Conservation (phyloP, 35 echinoderm and acorn worm genomes). For the Stichopus chloronotus region DNA sequence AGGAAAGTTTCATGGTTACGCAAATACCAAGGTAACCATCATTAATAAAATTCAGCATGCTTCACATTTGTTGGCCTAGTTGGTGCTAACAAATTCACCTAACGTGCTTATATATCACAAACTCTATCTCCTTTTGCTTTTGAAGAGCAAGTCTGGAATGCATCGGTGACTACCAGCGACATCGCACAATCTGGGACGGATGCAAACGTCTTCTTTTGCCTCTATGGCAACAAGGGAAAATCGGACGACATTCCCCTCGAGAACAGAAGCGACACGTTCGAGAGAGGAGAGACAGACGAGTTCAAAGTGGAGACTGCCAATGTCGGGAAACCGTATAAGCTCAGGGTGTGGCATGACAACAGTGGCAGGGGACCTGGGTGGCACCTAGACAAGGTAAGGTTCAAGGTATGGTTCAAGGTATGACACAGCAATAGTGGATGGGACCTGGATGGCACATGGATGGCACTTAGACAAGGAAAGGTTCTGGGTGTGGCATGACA, state of each 20-base stretch:
- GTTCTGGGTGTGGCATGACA: background rate
- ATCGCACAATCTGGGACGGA: conserved; percentile 78
- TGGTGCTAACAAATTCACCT: too few species aligned
- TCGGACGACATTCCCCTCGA: conserved; percentile 92
- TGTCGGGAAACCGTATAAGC: conserved; percentile 95
- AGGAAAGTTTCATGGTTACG: too few species aligned
- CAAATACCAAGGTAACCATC: too few species aligned
- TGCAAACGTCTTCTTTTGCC: conserved; percentile 92
- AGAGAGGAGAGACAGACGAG: conserved; percentile 74
- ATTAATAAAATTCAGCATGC: too few species aligned
- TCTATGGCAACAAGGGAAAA: conserved; percentile 96
- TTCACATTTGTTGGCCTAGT: too few species aligned
- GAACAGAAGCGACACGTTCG: conserved; percentile 89
- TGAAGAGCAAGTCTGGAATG: conserved; percentile 90
- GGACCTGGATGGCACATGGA: conserved; percentile 77
- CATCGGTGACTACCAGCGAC: conserved; percentile 82
- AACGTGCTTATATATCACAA: too few species aligned
- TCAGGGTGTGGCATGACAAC: conserved; percentile 97
- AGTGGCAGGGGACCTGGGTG: conserved; percentile 81
- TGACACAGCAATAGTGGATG: background rate
- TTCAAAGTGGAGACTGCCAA: conserved; percentile 90
- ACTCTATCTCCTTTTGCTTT: too few species aligned
- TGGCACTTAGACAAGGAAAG: conserved; percentile 90
- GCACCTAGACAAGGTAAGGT: conserved; percentile 93
- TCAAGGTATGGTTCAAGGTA: background rate